Conservation (phyloP, 2,113 vertebrate genomes). For the Cottus gobio region DNA sequence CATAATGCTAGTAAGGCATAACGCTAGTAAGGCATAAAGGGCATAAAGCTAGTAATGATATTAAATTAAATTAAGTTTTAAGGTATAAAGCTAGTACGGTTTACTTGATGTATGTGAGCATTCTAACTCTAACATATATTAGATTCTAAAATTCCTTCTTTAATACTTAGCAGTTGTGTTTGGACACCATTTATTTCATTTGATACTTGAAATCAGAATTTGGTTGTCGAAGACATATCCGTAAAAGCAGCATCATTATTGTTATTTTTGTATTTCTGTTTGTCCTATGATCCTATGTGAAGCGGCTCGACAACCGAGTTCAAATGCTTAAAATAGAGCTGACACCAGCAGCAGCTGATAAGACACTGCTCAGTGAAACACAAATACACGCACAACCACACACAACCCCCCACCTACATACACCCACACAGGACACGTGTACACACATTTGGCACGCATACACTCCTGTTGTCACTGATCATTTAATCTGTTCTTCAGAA, state of each 20-base stretch:
- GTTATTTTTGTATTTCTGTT: slow-evolving; percentile 31
- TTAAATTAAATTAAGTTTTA: too few species aligned
- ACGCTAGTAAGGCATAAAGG: too few species aligned
- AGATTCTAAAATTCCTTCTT: not conserved
- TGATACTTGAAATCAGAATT: not conserved
- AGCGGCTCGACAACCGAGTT: slow-evolving; percentile 50
- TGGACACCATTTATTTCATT: not conserved
- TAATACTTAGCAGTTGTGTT: not conserved
- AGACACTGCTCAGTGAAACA: slow-evolving; percentile 17
- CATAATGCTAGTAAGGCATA: too few species aligned
- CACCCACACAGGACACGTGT: not conserved
- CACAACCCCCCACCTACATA: slow-evolving; percentile 6
- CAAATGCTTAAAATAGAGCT: slow-evolving; percentile 71
- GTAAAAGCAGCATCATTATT: slow-evolving; percentile 21
- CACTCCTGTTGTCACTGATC: not conserved
- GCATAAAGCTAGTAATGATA: too few species aligned
- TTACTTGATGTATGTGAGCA: not conserved
- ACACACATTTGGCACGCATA: not conserved
- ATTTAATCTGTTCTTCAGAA: not conserved
- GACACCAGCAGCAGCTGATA: slow-evolving; percentile 74
- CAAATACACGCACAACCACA: slow-evolving; percentile 47
- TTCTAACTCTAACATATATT: not conserved
- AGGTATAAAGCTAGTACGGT: too few species aligned
- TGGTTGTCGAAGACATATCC: not conserved
- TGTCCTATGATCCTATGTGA: slow-evolving; percentile 47